These are phyloP conservation scores for Nymphalis io DNA, from an alignment of 1,140 invertebrate species.

Conservation along the genomic window DNA sequence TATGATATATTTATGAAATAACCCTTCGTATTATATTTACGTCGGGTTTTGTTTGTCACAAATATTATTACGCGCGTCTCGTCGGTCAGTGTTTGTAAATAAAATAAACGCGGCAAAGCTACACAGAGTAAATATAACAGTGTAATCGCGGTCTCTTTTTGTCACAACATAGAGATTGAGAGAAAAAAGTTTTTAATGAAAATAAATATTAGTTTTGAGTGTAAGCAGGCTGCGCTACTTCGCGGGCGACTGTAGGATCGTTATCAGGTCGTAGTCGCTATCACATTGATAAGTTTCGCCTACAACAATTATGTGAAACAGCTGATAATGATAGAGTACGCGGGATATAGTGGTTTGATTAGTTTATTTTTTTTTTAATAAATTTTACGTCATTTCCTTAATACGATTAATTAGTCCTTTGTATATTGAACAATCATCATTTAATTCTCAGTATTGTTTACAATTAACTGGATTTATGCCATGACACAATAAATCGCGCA, in stretches of 20 bases:
- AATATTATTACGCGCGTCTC: slow-evolving; percentile 31
- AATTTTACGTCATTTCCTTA: slow-evolving; percentile 4
- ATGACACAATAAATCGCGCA: neutral
- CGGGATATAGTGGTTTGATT: slow-evolving; percentile 8
- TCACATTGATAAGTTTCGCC: slow-evolving; percentile 64
- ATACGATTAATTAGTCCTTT: neutral
- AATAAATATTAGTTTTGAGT: slow-evolving; percentile 32
- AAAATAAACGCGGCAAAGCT: slow-evolving; percentile 25
- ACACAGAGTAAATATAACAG: slow-evolving; percentile 38
- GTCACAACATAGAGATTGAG: slow-evolving; percentile 12
- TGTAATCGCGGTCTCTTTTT: slow-evolving; percentile 9
- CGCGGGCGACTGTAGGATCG: slow-evolving; percentile 49
- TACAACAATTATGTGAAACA: slow-evolving; percentile 69
- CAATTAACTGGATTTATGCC: neutral
- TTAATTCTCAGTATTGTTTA: neutral
- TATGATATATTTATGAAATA: slow-evolving; percentile 17
- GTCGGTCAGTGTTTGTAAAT: slow-evolving; percentile 33
- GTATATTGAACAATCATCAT: neutral
- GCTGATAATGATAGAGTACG: slow-evolving; percentile 48
- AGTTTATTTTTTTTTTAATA: slow-evolving; percentile 15
- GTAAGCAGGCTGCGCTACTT: slow-evolving; percentile 30
- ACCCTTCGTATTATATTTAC: slow-evolving; percentile 1
- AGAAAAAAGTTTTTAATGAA: slow-evolving; percentile 18
- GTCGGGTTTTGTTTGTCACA: slow-evolving; percentile 26
- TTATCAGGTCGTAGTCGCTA: slow-evolving; percentile 60